A percentile compares a stretch with the other conserved stretches of the same genome.
Evolutionary conservation across 2,113 vertebrate species (phyloP).

Genomic region (Spea bombifrons): DNA sequence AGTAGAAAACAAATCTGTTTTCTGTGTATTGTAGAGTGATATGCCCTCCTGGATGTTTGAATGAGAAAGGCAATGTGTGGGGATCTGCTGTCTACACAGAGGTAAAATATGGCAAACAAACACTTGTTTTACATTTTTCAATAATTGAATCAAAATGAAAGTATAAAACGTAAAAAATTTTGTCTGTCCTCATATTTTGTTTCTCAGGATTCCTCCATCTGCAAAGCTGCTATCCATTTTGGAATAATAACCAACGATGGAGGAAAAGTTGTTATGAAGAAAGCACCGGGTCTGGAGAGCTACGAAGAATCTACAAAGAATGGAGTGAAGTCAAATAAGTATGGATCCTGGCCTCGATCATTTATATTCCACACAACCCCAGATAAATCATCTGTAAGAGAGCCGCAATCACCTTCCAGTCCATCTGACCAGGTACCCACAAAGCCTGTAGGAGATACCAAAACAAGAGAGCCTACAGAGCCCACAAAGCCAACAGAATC

Average conservation of each 20-base stretch:
- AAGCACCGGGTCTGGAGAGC: background rate
- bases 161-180: background rate
- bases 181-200: background rate
- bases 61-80: background rate
- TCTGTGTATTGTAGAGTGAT: background rate
- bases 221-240: background rate
- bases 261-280: background rate
- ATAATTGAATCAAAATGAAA: background rate
- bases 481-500: background rate
- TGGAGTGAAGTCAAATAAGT: background rate
- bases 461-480: too few relatives aligned
- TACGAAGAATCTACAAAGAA: background rate
- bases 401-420: background rate
- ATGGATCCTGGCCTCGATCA: background rate
- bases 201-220: background rate
- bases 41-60: background rate
- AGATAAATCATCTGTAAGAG: background rate
- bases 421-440: too few relatives aligned
- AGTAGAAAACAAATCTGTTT: background rate
- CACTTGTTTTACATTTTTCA: too few relatives aligned
- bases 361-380: background rate
- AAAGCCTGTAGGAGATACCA: too few relatives aligned
- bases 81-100: background rate
- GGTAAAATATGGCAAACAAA: background rate
- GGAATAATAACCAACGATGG: background rate